Evolutionary conservation across 1,140 invertebrate genomes (phyloP).

Genomic region (Mycetomoellerius zeteki): DNA sequence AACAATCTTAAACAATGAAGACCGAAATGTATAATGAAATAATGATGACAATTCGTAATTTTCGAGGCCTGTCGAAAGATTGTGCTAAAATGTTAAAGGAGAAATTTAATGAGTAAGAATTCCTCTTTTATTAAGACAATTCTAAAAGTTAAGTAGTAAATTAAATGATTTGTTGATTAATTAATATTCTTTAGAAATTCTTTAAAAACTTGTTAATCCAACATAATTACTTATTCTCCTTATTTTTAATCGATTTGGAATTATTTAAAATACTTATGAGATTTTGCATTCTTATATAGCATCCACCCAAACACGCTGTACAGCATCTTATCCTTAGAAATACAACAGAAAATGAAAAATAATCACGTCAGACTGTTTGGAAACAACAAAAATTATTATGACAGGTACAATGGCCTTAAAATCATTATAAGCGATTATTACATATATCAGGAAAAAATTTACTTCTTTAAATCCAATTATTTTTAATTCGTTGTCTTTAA

Average conservation of each 20-base stretch:
- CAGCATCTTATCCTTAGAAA: slow-evolving; percentile 87
- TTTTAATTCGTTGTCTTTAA: background rate
- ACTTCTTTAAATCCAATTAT: background rate
- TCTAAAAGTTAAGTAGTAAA: background rate
- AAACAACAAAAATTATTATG: slow-evolving; percentile 72
- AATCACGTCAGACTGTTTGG: slow-evolving; percentile 77
- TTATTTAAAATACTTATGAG: slow-evolving; percentile 1
- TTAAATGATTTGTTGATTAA: slow-evolving; percentile 44
- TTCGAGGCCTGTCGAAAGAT: slow-evolving; percentile 78
- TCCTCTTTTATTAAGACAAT: background rate
- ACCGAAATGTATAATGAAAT: slow-evolving; percentile 75
- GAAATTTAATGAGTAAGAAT: slow-evolving; percentile 76
- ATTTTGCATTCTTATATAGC: slow-evolving; percentile 73
- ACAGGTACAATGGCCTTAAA: slow-evolving; percentile 67
- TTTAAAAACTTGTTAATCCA: background rate
- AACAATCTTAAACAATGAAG: slow-evolving; percentile 78
- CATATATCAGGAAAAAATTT: background rate
- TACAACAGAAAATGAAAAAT: slow-evolving; percentile 84
- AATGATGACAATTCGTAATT: slow-evolving; percentile 73
- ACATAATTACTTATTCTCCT: background rate
- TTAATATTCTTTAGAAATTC: background rate
- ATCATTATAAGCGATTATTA: slow-evolving; percentile 9
- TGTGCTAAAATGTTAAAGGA: slow-evolving; percentile 76
- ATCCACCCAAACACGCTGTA: slow-evolving; percentile 86
- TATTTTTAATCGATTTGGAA: background rate